phyloP scores from a whole-genome alignment of 1,140 invertebrate genomes.

The Acromyrmex charruanus region DNA sequence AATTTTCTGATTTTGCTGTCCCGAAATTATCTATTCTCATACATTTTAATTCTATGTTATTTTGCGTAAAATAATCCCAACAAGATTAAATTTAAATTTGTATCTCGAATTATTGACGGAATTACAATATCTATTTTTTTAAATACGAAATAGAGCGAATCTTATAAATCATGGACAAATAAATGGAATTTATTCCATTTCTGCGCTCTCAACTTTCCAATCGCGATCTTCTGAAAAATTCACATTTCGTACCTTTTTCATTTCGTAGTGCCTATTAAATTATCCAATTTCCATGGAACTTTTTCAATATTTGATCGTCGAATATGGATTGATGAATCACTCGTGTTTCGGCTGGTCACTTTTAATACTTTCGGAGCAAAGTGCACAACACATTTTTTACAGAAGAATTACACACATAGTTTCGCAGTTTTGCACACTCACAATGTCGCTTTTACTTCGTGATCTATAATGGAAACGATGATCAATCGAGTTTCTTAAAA shows the following conservation, averaged over 20 bases:
- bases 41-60: constrained; percentile 5
- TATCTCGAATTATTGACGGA: not conserved
- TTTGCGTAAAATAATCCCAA: not conserved
- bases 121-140: not conserved
- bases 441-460: constrained; percentile 23
- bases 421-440: constrained; percentile 40
- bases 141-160: not conserved
- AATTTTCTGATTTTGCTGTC: not conserved
- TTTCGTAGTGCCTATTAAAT: constrained; percentile 46
- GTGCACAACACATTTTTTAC: constrained; percentile 30
- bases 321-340: not conserved
- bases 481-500: not conserved
- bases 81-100: not conserved
- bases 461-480: not conserved
- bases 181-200: not conserved
- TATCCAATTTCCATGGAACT: constrained; percentile 25
- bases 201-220: not conserved
- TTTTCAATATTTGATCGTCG: not conserved
- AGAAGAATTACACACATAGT: constrained; percentile 25
- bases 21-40: not conserved
- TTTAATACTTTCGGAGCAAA: not conserved
- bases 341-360: constrained; percentile 22
- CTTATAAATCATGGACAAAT: not conserved
- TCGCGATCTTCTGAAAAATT: not conserved
- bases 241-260: constrained; percentile 46